These are phyloP conservation scores for Sebastes trivittatus DNA, from an alignment of 2,797 vertebrate species.

Conservation along the genomic window DNA sequence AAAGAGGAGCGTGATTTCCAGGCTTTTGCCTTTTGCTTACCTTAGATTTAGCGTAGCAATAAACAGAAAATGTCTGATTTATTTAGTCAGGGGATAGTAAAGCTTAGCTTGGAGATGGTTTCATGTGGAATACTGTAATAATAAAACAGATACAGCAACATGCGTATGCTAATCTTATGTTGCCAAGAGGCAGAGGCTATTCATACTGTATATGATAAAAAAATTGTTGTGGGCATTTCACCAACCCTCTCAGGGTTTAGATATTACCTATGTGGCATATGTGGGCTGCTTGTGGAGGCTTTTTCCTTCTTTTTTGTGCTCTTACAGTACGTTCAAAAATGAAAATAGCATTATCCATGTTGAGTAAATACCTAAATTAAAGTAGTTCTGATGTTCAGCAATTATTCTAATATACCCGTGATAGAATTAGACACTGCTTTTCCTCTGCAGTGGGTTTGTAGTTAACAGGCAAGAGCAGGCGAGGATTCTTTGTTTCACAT, in stretches of 20 bases:
- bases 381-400: background rate
- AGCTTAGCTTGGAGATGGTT: background rate
- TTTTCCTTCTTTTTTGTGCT: background rate
- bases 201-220: constrained; percentile 12
- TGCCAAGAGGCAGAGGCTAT: constrained; percentile 16
- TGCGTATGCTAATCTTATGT: constrained; percentile 30
- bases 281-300: constrained; percentile 2
- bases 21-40: background rate
- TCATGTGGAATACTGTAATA: background rate
- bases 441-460: background rate
- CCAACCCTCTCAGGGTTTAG: constrained; percentile 2
- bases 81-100: background rate
- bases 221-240: constrained; percentile 9
- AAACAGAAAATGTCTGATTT: constrained; percentile 13
- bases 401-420: background rate
- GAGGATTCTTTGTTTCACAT: constrained; percentile 61
- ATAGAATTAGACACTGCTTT: background rate
- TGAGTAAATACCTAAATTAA: background rate
- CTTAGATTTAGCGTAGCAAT: background rate
- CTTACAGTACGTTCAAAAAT: background rate
- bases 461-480: constrained; percentile 20
- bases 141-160: constrained; percentile 10
- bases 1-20: background rate
- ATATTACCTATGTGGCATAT: constrained; percentile 10
- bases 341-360: background rate